Evolutionary conservation across 2,888 invertebrate species (phyloP).

Genomic region (Drosophila recens): DNA sequence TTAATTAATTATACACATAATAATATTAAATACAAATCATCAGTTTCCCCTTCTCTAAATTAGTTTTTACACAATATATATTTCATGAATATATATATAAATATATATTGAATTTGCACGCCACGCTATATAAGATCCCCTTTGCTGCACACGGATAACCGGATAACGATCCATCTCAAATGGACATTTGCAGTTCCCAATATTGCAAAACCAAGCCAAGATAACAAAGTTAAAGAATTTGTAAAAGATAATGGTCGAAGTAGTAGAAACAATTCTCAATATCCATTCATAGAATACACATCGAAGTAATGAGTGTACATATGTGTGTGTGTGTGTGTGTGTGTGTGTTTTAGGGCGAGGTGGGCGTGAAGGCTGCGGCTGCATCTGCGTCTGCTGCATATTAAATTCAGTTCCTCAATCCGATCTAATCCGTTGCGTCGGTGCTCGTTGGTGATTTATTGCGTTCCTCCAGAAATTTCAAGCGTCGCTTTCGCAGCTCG

Average conservation of each 20-base stretch:
- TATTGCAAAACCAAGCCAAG: conserved; percentile 48
- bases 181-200: conserved; percentile 26
- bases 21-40: conserved; percentile 83
- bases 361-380: conserved; percentile 46
- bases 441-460: conserved; percentile 67
- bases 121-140: conserved; percentile 51
- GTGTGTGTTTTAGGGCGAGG: conserved; percentile 33
- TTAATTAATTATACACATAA: conserved; percentile 80
- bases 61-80: conserved; percentile 73
- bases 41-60: conserved; percentile 75
- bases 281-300: conserved; percentile 63
- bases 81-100: conserved; percentile 56
- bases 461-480: conserved; percentile 88
- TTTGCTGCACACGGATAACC: conserved; percentile 36
- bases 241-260: conserved; percentile 30
- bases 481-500: conserved; percentile 91
- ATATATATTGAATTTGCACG: conserved; percentile 51
- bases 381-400: conserved; percentile 36
- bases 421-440: conserved; percentile 56
- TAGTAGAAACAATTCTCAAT: conserved; percentile 46
- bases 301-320: conserved; percentile 31
- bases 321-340: conserved; percentile 2
- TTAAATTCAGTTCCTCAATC: conserved; percentile 43
- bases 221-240: conserved; percentile 50
- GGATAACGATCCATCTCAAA: conserved; percentile 16